phyloP scores from a whole-genome alignment of 2,797 vertebrate species.

The Cheirogaleus major region DNA sequence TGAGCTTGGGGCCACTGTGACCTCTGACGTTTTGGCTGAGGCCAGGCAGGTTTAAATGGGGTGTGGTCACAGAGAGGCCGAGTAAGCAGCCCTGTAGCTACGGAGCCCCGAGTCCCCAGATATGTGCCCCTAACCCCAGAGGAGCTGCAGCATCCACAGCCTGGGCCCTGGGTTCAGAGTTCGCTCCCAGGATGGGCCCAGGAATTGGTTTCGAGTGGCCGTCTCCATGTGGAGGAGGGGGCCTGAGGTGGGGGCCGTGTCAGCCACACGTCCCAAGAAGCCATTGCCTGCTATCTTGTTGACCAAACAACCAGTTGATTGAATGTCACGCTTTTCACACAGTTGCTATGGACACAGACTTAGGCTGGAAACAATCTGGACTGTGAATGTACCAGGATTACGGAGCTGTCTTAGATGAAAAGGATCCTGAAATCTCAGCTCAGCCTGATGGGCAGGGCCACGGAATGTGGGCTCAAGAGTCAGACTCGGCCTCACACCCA shows the following conservation, averaged over 20 bases:
- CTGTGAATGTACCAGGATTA: conserved; percentile 15
- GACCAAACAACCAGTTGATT: conserved; percentile 48
- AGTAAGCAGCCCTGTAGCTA: not conserved
- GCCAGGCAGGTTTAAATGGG: not conserved
- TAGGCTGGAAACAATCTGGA: conserved; percentile 17
- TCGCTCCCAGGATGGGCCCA: not conserved
- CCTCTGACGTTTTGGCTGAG: not conserved
- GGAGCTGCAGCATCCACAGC: not conserved
- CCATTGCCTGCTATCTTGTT: not conserved
- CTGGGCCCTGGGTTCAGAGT: not conserved
- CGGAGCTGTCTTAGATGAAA: not conserved
- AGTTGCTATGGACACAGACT: conserved; percentile 68
- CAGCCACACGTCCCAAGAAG: not conserved
- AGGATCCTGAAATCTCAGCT: not conserved
- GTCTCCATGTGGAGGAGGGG: not conserved
- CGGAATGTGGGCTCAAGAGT: not conserved
- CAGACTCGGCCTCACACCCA: not conserved
- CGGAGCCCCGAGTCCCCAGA: not conserved
- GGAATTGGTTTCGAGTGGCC: not conserved
- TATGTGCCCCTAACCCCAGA: not conserved
- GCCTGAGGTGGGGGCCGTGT: not conserved
- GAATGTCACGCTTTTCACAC: conserved; percentile 62
- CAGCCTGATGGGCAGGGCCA: not conserved
- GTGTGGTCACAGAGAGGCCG: not conserved
- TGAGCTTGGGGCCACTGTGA: not conserved